phyloP scores from a whole-genome alignment of 2,888 invertebrate genomes.

The Mythimna impura region DNA sequence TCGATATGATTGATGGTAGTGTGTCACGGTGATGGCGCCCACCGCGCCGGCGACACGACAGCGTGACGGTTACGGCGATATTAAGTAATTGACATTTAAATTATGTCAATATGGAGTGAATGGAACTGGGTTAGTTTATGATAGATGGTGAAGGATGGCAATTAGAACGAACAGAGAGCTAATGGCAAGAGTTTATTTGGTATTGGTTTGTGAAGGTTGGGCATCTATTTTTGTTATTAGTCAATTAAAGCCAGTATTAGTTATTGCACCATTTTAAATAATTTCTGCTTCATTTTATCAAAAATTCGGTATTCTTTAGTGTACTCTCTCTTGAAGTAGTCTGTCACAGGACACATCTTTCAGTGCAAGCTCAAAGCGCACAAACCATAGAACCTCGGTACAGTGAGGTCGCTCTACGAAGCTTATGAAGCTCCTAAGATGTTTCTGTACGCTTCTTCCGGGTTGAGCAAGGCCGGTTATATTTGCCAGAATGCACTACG shows the following conservation, averaged over 20 bases:
- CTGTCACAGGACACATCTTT: too few relatives aligned
- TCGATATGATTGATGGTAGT: conserved; percentile 47
- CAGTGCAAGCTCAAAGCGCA: too few relatives aligned
- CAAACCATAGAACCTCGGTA: too few relatives aligned
- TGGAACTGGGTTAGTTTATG: conserved; percentile 41
- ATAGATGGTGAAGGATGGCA: conserved; percentile 23
- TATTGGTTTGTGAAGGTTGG: background rate
- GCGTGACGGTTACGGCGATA: conserved; percentile 38
- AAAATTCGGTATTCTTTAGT: too few relatives aligned
- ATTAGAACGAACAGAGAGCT: conserved; percentile 15
- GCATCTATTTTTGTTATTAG: background rate
- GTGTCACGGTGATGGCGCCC: conserved; percentile 40
- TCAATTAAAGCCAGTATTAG: background rate
- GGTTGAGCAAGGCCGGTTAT: too few relatives aligned
- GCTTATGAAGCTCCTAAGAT: too few relatives aligned
- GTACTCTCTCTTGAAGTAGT: background rate
- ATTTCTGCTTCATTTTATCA: background rate
- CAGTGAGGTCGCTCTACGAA: too few relatives aligned
- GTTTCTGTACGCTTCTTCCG: too few relatives aligned
- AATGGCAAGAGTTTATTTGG: background rate
- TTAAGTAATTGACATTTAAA: conserved; percentile 60
- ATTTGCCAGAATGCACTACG: too few relatives aligned
- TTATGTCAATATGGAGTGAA: conserved; percentile 45
- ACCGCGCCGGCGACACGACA: conserved; percentile 34
- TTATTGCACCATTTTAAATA: background rate